Conservation (phyloP, 2,888 invertebrate genomes). For the Aphodius granarius region DNA sequence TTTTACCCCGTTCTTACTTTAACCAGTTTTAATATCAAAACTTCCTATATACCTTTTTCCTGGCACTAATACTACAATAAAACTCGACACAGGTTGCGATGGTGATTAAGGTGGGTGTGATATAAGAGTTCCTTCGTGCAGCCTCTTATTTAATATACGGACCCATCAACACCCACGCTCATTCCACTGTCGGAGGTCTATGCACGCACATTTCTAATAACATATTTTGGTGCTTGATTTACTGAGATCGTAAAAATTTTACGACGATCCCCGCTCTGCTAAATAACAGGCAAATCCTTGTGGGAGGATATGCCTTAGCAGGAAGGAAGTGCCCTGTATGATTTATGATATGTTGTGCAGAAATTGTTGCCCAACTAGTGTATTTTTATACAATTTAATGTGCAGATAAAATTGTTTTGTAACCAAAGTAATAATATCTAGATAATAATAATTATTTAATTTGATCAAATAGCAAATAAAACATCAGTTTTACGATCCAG, state of each 20-base stretch:
- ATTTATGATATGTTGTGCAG: neutral
- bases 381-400: neutral
- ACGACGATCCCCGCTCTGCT: neutral
- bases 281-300: neutral
- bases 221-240: neutral
- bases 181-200: neutral
- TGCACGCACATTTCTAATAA: neutral
- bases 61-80: neutral
- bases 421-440: neutral
- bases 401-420: neutral
- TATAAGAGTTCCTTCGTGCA: neutral
- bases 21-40: neutral
- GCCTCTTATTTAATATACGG: neutral
- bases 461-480: too few relatives aligned
- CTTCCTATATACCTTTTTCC: neutral
- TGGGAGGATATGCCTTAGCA: neutral
- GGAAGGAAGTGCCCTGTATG: neutral
- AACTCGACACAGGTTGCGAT: neutral
- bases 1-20: too few relatives aligned
- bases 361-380: neutral
- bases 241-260: neutral
- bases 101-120: neutral
- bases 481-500: too few relatives aligned
- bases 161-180: neutral
- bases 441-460: too few relatives aligned